A percentile compares a stretch with the other conserved stretches of the same genome.
These are phyloP conservation scores for Vollenhovia emeryi DNA, from an alignment of 1,140 invertebrate species.

Conservation along the genomic window DNA sequence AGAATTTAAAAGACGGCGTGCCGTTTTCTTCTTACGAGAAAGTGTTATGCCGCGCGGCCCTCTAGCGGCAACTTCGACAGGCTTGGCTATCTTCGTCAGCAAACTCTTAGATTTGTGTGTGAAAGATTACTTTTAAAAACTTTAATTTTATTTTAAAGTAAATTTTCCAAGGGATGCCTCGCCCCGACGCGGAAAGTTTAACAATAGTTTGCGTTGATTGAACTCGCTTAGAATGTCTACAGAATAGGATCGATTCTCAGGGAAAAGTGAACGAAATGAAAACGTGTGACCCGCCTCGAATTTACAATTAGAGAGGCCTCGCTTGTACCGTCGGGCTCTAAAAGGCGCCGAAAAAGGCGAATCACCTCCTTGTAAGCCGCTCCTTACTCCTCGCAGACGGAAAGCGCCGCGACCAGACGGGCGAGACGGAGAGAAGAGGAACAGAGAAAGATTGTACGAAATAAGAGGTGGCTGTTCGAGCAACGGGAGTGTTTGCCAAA, in stretches of 20 bases:
- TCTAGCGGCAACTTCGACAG: too few relatives aligned
- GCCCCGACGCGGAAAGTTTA: background rate
- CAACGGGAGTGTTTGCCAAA: slow-evolving; percentile 76
- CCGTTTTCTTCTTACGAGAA: too few relatives aligned
- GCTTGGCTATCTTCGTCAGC: too few relatives aligned
- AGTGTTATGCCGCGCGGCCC: too few relatives aligned
- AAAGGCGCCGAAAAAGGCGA: slow-evolving; percentile 68
- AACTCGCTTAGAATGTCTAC: slow-evolving; percentile 7
- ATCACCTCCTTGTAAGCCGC: slow-evolving; percentile 65
- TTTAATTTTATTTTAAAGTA: too few relatives aligned
- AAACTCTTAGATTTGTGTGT: too few relatives aligned
- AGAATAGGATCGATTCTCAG: background rate
- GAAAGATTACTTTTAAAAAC: too few relatives aligned
- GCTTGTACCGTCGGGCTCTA: background rate
- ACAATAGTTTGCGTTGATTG: background rate
- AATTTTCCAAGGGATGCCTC: too few relatives aligned
- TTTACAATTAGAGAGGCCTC: slow-evolving; percentile 65
- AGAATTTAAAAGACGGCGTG: too few relatives aligned
- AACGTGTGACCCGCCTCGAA: slow-evolving; percentile 62
- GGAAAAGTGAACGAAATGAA: slow-evolving; percentile 59
- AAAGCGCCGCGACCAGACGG: slow-evolving; percentile 5
- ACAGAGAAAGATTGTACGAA: slow-evolving; percentile 39
- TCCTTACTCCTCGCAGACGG: slow-evolving; percentile 1
- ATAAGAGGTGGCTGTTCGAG: slow-evolving; percentile 56
- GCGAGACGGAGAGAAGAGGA: background rate